Percentiles rank a stretch among this genome's conserved stretches.
Conservation (phyloP, 1,140 invertebrate species). For the Acromyrmex echinatior region DNA sequence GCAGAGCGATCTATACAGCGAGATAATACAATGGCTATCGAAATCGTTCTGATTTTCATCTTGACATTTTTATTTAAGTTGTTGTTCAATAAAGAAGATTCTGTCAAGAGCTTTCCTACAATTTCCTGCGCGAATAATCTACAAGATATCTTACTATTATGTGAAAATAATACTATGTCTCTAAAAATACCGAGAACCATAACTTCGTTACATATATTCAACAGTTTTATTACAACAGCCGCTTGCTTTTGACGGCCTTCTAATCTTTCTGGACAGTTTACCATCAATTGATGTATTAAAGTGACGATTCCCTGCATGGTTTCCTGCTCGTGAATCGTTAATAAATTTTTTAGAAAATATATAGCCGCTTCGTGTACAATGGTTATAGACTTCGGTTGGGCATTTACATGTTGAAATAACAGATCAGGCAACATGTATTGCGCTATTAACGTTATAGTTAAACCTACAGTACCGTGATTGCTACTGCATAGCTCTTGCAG, state of each 20-base stretch:
- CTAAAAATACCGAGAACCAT: slow-evolving; percentile 84
- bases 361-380: slow-evolving; percentile 86
- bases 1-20: slow-evolving; percentile 88
- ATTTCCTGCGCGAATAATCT: slow-evolving; percentile 88
- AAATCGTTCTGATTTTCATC: slow-evolving; percentile 79
- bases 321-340: slow-evolving; percentile 81
- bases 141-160: slow-evolving; percentile 85
- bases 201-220: slow-evolving; percentile 82
- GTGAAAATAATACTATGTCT: slow-evolving; percentile 87
- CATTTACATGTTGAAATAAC: slow-evolving; percentile 82
- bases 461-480: slow-evolving; percentile 85
- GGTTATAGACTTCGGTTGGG: slow-evolving; percentile 82
- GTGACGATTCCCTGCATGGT: slow-evolving; percentile 83
- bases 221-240: slow-evolving; percentile 85
- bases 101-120: slow-evolving; percentile 85
- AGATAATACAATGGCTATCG: slow-evolving; percentile 86
- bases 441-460: slow-evolving; percentile 85
- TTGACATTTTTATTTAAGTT: slow-evolving; percentile 52
- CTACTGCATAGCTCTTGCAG: slow-evolving; percentile 85
- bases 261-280: slow-evolving; percentile 87
- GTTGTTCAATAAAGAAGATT: slow-evolving; percentile 69
- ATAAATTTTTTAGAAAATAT: slow-evolving; percentile 86
- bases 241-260: slow-evolving; percentile 88
- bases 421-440: slow-evolving; percentile 86
- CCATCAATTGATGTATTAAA: slow-evolving; percentile 88